Percentiles rank a stretch among this genome's conserved stretches.
These are phyloP conservation scores for human DNA, from an alignment of 2,113 vertebrate genomes.

Conservation along the genomic window DNA sequence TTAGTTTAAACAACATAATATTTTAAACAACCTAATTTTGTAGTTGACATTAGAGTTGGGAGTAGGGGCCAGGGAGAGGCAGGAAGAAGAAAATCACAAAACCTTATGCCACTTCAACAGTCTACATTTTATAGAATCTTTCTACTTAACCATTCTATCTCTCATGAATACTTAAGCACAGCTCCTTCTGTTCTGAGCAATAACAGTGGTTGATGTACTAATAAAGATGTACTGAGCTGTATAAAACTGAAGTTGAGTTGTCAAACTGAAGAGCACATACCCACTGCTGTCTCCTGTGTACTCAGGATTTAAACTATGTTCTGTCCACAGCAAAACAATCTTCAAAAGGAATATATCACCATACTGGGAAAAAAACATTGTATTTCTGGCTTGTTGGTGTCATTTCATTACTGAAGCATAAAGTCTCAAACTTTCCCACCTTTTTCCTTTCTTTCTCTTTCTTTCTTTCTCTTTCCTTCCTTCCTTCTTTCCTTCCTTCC, in stretches of 20 bases:
- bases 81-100: background rate
- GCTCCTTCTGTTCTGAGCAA: background rate
- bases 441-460: background rate
- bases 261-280: slow-evolving; percentile 51
- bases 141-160: background rate
- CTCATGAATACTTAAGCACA: background rate
- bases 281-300: background rate
- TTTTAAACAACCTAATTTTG: background rate
- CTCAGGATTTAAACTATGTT: slow-evolving; percentile 20
- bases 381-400: background rate
- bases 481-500: accelerated
- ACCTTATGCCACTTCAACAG: background rate
- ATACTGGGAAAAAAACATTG: background rate
- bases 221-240: slow-evolving; percentile 38
- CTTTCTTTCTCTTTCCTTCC: too few species aligned
- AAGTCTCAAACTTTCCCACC: background rate
- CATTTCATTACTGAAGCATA: background rate
- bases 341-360: slow-evolving; percentile 11
- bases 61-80: background rate
- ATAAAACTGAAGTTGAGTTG: slow-evolving; percentile 4
- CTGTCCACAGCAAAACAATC: background rate
- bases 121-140: background rate
- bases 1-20: background rate
- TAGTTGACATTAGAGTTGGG: background rate
- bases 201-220: background rate